Percentiles rank a stretch among this genome's conserved stretches.
phyloP scores from a whole-genome alignment of 2,113 vertebrate genomes.

The Columba livia region DNA sequence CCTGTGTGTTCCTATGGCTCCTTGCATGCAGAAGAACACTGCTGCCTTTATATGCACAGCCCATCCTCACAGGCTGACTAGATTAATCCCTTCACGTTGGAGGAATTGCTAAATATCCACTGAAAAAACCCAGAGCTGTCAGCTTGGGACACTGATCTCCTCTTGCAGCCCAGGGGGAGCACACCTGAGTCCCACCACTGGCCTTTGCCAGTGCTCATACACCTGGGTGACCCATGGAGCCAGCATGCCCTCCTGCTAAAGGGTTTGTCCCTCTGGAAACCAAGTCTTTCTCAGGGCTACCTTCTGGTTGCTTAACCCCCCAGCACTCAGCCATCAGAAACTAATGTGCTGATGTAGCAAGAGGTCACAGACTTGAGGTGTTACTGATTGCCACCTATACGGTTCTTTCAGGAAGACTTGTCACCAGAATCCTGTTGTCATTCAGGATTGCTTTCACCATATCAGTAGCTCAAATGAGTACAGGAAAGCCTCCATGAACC shows the following conservation, averaged over 20 bases:
- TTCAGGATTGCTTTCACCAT: rapidly evolving
- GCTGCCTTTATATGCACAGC: neutral
- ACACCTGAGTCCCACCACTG: neutral
- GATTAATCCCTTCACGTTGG: neutral
- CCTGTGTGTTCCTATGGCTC: neutral
- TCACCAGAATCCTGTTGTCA: neutral
- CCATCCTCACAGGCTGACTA: neutral
- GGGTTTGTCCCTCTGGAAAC: neutral
- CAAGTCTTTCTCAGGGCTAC: neutral
- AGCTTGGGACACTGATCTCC: neutral
- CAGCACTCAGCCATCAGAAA: neutral
- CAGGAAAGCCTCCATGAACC: neutral
- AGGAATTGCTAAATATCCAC: neutral
- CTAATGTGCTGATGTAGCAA: rapidly evolving
- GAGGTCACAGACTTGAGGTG: neutral
- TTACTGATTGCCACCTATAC: neutral
- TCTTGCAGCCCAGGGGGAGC: neutral
- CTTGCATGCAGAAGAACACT: neutral
- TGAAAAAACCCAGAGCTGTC: neutral
- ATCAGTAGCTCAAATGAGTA: neutral
- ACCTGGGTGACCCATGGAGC: rapidly evolving
- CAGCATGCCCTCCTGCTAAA: neutral
- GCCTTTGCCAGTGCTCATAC: neutral
- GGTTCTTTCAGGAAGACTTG: neutral
- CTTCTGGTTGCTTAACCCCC: neutral